Evolutionary conservation across 2,797 vertebrate genomes (phyloP).

Genomic region (Cossypha caffra): DNA sequence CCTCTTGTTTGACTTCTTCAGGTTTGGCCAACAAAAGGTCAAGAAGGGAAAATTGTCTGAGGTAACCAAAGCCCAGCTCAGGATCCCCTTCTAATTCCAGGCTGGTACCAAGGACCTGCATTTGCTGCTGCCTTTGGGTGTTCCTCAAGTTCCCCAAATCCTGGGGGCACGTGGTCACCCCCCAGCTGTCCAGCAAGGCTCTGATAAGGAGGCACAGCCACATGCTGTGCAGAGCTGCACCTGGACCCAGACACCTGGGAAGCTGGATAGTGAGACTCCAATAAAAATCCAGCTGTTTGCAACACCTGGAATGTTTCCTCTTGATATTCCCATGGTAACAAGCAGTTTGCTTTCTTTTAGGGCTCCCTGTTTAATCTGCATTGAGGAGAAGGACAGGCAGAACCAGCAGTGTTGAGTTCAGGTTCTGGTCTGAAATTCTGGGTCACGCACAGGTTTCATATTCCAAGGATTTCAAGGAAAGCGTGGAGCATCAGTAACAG

Average conservation of each 20-base stretch:
- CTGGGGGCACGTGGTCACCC: accelerated
- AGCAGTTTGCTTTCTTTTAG: neutral
- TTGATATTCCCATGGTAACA: accelerated
- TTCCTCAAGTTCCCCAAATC: neutral
- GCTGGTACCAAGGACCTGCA: neutral
- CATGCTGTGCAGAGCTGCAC: neutral
- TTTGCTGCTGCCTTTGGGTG: neutral
- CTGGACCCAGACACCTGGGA: neutral
- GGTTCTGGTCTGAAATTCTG: neutral
- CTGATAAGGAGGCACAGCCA: neutral
- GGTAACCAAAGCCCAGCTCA: neutral
- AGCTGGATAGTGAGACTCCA: neutral
- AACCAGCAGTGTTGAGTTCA: neutral
- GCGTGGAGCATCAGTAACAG: neutral
- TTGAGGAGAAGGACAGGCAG: neutral
- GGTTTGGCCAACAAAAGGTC: neutral
- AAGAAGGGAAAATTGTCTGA: neutral
- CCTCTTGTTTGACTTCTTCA: neutral
- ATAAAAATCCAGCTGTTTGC: neutral
- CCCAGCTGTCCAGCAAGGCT: neutral
- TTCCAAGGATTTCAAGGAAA: neutral
- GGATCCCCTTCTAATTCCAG: accelerated
- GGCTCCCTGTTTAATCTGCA: neutral
- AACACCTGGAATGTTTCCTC: neutral
- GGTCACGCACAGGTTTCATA: neutral